Evolutionary conservation across 2,113 vertebrate species (phyloP), one percentile per base, ranked within the genome.

Genomic region (Microcebus tavaratra): DNA sequence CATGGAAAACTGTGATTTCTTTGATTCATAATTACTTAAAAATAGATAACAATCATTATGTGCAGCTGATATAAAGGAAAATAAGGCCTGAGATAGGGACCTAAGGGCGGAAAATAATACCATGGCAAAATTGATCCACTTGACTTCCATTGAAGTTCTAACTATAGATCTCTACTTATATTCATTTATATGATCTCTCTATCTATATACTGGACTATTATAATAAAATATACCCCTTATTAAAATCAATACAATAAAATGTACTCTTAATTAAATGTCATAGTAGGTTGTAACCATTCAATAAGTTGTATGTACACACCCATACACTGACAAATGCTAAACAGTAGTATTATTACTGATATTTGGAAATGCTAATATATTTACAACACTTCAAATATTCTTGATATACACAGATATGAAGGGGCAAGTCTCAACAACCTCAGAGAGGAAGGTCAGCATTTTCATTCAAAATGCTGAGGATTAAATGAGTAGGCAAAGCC

Each of bases 381-480:
- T 92, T 89, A 23, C 85, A 84, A 57, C 23, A 70, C 27, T 76
- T 92, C 42, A 76, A 75, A 50, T 83, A 90, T 94, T 83, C 29
- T 88, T 25, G 45, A 45, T 59, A 70, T 55, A 42, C 11, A 84
- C 45, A 94, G 21, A 72, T 82, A 70, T 23, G 75, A 81, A 95
- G 25, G n/a, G 42, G 1, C 1, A 94, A 72, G 21, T 34, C 48
- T 67, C 73, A 85, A 79, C 2, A 92, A 85, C 18, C 18, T 92
- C 65, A 84, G 90, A n/a, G 70, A 91, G 5, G 45, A 15, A 94
- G 18, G 42, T 75, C 48, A 90, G 20, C n/a, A 36, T 87, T 95
- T 96, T 97, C 31, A 93, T 90, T 95, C 14, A 87, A 90, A 96
- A 90, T 11, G 1, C 42, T 42, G 70, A 97, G 36, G 29, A 96